Base-by-base conservation (phyloP, 2,888 invertebrate species). In the Caenorhabditis japonica region DNA sequence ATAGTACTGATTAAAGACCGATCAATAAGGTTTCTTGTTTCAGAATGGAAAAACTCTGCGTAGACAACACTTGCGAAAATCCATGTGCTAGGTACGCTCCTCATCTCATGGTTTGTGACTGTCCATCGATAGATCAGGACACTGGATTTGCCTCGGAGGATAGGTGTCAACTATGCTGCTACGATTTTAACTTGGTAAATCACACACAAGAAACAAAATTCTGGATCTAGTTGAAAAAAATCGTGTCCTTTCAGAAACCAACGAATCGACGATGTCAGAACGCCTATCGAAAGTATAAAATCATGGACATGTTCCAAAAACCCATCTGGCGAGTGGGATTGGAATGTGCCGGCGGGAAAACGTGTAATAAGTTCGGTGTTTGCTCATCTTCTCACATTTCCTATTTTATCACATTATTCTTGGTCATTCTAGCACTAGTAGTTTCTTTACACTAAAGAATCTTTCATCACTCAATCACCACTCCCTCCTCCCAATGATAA, bases 31-130 rank as follows among this genome's bases (percentile, higher is more conserved):
- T 33, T 15, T 19, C 4, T 15, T 2, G 47, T 75, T 81, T 34
- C 74, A 84, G 85, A 61, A 72, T 84, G 79, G 84, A 85, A 44
- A 88, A 88, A 69, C 75, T 87, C 12, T 87, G 87, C 69, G 86
- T 85, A 19, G 87, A 86, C 53, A 83, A 85, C 69, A 75, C 80
- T n/a, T 87, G 87, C 62, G 83, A 85, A 55, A 87, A 87, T 52
- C 87, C 87, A 33, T 87, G 87, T 76, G 83, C 84, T 12, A 64
- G 82, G 17, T 82, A 83, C 44, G 83, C 82, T 4, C 82, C 87
- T 2, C 85, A 87, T 73, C 74, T 86, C 17, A 86, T 86, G 87
- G 85, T 87, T n/a, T 87, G 87, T 73, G 87, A 87, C 43, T 87
- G 87, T 59, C 75, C 85, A 3, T 73, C 84, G 30, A 87, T 87